phyloP scores from a whole-genome alignment of 2,113 vertebrate genomes.

The Diglossa brunneiventris region DNA sequence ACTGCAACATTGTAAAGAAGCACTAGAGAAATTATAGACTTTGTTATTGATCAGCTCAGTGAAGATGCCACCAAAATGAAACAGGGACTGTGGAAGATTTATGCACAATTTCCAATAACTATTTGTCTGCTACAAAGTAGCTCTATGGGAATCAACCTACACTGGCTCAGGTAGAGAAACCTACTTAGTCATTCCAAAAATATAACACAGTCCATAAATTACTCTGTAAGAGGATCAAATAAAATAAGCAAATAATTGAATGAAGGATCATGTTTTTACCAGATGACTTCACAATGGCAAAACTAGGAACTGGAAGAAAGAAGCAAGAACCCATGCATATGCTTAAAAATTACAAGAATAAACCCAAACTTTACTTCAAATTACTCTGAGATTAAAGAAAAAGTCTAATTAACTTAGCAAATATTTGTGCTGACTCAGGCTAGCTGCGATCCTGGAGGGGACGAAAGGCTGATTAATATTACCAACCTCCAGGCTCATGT shows the following conservation, averaged over 20 bases:
- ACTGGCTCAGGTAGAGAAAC: neutral
- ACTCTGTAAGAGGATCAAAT: neutral
- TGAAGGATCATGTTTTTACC: neutral
- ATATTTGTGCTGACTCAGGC: conserved; percentile 24
- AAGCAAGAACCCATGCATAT: neutral
- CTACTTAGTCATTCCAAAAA: neutral
- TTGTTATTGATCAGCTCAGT: neutral
- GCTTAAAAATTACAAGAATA: neutral
- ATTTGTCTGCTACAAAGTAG: neutral
- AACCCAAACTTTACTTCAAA: neutral
- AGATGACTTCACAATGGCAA: neutral
- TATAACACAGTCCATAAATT: neutral
- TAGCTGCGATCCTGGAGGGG: neutral
- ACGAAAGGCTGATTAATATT: neutral
- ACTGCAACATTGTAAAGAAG: neutral
- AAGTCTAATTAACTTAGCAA: conserved; percentile 14
- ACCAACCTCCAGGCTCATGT: neutral
- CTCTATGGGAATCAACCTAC: neutral
- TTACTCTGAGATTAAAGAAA: neutral
- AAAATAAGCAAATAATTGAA: neutral
- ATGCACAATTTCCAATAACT: neutral
- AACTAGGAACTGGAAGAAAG: neutral
- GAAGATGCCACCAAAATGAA: neutral
- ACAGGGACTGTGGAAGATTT: neutral
- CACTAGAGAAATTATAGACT: neutral